phyloP scores from a whole-genome alignment of 2,888 invertebrate species.

The Vannuccia rotundouncinata region DNA sequence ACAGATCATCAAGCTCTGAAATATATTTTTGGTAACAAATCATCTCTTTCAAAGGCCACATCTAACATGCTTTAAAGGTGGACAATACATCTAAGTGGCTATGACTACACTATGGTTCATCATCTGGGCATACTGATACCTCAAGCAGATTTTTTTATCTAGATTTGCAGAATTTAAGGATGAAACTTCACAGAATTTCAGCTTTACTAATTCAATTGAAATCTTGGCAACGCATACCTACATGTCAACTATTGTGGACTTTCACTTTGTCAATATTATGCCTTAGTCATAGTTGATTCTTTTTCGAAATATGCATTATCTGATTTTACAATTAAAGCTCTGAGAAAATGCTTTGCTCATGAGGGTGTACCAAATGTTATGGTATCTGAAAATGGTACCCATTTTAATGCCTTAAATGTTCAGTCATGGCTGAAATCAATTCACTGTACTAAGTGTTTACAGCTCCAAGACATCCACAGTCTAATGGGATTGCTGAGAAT shows the following conservation, averaged over 20 bases:
- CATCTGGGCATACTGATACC: neutral
- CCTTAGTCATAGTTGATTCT: neutral
- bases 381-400: neutral
- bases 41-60: neutral
- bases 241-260: neutral
- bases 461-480: neutral
- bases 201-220: too few relatives aligned
- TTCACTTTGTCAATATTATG: neutral
- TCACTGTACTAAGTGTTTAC: neutral
- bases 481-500: conserved; percentile 1
- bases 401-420: neutral
- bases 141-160: neutral
- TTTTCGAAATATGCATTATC: neutral
- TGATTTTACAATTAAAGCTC: neutral
- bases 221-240: too few relatives aligned
- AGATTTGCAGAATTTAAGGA: neutral
- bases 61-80: conserved; percentile 7
- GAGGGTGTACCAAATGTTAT: neutral
- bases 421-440: too few relatives aligned
- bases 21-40: neutral
- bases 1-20: conserved; percentile 1
- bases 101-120: neutral
- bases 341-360: neutral
- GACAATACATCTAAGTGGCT: neutral
- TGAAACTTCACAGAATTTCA: too few relatives aligned